These are phyloP conservation scores for Hypomecis punctinalis DNA, from an alignment of 2,888 invertebrate species.

Conservation along the genomic window DNA sequence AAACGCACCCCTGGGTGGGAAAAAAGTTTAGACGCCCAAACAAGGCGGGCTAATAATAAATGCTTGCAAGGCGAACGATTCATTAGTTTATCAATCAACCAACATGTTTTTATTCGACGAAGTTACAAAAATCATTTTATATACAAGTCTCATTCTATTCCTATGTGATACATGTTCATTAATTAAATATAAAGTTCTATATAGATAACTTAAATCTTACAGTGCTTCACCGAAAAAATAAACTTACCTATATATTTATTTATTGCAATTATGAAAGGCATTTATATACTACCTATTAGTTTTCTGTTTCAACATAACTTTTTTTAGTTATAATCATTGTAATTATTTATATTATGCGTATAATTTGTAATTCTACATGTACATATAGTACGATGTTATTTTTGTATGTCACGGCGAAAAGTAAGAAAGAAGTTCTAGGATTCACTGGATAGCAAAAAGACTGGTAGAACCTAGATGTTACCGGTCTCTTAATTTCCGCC, in stretches of 20 bases:
- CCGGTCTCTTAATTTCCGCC: no score
- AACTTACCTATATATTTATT: constrained; percentile 6
- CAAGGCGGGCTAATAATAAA: no score
- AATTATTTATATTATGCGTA: neutral
- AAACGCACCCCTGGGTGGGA: no score
- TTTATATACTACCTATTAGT: neutral
- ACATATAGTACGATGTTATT: neutral
- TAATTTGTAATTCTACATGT: constrained; percentile 3
- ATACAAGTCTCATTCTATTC: neutral
- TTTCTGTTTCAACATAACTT: neutral
- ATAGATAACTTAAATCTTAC: constrained; percentile 17
- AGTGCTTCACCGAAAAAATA: constrained; percentile 11
- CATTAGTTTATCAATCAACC: no score
- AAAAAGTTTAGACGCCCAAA: no score
- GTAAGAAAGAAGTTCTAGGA: neutral
- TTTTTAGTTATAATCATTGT: neutral
- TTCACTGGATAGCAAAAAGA: neutral
- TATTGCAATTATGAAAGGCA: constrained; percentile 14
- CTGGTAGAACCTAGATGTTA: neutral
- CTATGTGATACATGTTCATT: constrained; percentile 1
- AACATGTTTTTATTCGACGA: no score
- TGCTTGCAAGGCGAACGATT: no score
- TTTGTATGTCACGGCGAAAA: neutral
- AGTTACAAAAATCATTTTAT: no score
- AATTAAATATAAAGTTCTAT: constrained; percentile 1